Evolutionary conservation across 2,113 vertebrate genomes (phyloP), one percentile per base, ranked within the genome.

Genomic region (Istiophorus platypterus): DNA sequence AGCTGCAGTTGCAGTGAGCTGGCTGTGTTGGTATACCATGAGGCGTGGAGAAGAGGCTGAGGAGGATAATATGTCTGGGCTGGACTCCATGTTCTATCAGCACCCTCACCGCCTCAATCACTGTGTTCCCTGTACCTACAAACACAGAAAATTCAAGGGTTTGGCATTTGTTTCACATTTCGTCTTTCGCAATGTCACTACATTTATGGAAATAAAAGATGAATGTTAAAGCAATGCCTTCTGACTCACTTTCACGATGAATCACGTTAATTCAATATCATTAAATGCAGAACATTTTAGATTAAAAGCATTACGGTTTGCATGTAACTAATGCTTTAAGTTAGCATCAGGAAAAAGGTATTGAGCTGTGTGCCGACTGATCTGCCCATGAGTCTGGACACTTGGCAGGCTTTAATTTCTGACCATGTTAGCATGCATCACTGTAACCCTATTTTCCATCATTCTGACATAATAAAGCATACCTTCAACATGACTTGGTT

Each of bases 41-140:
- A 76, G 98, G 98, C 0, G 97, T 98, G 72, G 97, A 99, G 93
- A 99, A 99, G 45, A 98, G 96, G 91, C 97, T 99, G 76, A 99
- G 96, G 41, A 99, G 95, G 87, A 99, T 98, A 57, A 99, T 99
- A 87, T 98, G 96, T 83, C 90, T 96, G 47, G 97, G 96, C 81
- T 97, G 97, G 26, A 99, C 96, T 13, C 97, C 96, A 0, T 99
- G 98, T 89, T 99, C 98, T 73, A 97, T 96, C 3, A 99, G 95
- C 73, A 99, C 98, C 62, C 94, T 97, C 78, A 98, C 97, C 24
- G 98, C 98, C 94, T 99, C 98, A 0, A 99, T 98, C 76, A 99
- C 98, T 0, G 97, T 99, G 86, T 98, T 99, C 41, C 97, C 98
- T 66, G 97, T 99, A 80, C 97, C 98, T 99, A 75, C 57, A 81